These are phyloP conservation scores for Phenganax marumi DNA, from an alignment of 92 coral and sea anemone species.

Conservation along the genomic window DNA sequence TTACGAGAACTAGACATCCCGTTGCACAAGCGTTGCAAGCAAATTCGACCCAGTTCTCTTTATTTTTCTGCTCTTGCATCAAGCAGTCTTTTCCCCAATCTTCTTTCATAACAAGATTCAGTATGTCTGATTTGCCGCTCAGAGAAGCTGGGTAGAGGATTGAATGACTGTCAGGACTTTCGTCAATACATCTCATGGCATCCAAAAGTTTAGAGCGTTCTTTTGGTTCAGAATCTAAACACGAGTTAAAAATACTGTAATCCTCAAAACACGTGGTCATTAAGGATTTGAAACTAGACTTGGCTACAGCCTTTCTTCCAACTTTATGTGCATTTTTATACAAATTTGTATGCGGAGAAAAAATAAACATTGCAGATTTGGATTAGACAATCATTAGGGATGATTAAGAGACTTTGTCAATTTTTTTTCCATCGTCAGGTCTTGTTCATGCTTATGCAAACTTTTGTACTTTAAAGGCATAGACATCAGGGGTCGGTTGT, in stretches of 20 bases:
- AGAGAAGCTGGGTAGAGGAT: background rate
- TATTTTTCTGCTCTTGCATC: background rate
- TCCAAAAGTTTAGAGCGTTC: background rate
- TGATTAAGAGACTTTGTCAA: too few species aligned
- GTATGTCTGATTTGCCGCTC: background rate
- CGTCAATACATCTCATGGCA: too few species aligned
- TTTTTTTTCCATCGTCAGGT: too few species aligned
- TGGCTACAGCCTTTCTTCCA: background rate
- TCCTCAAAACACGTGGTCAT: background rate
- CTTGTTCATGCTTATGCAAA: too few species aligned
- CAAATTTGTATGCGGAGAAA: too few species aligned
- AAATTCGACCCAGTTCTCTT: background rate
- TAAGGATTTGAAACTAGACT: background rate
- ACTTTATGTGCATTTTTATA: too few species aligned
- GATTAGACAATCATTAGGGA: too few species aligned
- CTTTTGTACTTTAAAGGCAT: too few species aligned
- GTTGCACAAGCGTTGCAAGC: slow-evolving; percentile 6
- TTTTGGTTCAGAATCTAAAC: background rate
- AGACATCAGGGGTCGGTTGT: too few species aligned
- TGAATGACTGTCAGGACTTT: background rate
- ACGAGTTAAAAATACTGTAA: background rate
- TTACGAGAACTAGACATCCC: background rate
- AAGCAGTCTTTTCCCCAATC: background rate
- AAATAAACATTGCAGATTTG: too few species aligned
- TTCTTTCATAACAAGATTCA: background rate